These are phyloP conservation scores for Rhabdornis inornatus DNA, from an alignment of 2,113 vertebrate species.

Conservation along the genomic window DNA sequence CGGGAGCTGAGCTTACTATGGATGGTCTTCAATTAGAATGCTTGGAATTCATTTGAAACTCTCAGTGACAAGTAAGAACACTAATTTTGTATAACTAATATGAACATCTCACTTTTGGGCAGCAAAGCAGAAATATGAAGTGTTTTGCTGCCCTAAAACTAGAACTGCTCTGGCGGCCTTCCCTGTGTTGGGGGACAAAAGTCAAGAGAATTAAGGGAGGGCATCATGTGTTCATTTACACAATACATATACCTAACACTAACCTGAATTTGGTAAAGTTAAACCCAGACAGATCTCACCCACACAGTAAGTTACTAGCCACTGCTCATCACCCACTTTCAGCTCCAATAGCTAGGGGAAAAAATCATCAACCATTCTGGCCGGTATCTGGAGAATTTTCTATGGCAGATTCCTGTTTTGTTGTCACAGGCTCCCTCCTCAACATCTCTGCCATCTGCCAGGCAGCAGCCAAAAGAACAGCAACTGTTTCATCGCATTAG, in stretches of 20 bases:
- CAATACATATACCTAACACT: background rate
- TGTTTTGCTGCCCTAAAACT: background rate
- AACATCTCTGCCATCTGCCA: background rate
- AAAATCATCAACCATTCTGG: background rate
- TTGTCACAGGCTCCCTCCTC: background rate
- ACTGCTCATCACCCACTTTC: background rate
- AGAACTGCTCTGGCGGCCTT: background rate
- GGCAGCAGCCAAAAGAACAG: background rate
- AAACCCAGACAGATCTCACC: background rate
- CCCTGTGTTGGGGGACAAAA: background rate
- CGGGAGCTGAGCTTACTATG: background rate
- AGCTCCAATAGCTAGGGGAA: background rate
- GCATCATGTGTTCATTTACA: background rate
- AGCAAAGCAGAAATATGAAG: background rate
- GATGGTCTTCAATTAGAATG: background rate
- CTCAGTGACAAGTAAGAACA: background rate
- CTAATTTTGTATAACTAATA: background rate
- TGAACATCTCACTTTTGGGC: background rate
- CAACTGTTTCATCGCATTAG: background rate
- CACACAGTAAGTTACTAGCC: background rate
- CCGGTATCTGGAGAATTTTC: background rate
- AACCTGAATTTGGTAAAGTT: background rate
- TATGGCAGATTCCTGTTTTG: background rate
- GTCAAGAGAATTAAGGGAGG: background rate
- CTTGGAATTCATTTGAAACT: background rate